Evolutionary conservation across 2,888 invertebrate species (phyloP), one percentile per base, ranked within the genome.

Genomic region (Amphipyra tragopoginis): DNA sequence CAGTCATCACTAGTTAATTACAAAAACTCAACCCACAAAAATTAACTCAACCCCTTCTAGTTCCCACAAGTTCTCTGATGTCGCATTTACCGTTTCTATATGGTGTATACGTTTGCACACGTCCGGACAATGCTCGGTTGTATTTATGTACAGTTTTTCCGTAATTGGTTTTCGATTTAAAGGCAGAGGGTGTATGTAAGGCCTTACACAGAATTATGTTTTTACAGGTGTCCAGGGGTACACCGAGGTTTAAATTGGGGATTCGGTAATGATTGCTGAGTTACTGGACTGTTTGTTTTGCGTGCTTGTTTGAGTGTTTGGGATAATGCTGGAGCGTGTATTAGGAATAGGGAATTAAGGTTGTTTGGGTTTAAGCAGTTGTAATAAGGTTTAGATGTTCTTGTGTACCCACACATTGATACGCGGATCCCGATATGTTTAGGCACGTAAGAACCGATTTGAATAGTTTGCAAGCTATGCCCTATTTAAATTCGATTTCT

Each of bases 161-260:
- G 87, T 93, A 93, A 93, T 93, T 93, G 93, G 91, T 92, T 93
- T 93, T 93, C 92, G 91, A 90, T 90, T 90, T 90, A 89, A 90
- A 89, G 81, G 84, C 79, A 77, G 79, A 75, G 82, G 81, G 77
- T 80, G 78, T 77, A 73, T 76, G 79, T 77, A 75, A 73, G 69
- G 64, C 74, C 63, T 73, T 74, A 72, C 73, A 71, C 66, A 62
- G 66, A 62, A 70, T 81, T 73, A 80, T 75, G 68, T 70, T 80
- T 81, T 75, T 64, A 64, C 62, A 78, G 65, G 67, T 75, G 54
- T 60, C 34, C 57, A 36, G n/a, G 38, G 39, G 53, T 47, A 21
- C 33, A 8, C n/a, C 15, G 38, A 34, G 26, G 40, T 47, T 67
- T 63, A 21, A 59, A 59, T 72, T 72, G 55, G 55, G 57, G 55